Base-by-base conservation (phyloP, 2,113 vertebrate species). In the Cinclus mexicanus region DNA sequence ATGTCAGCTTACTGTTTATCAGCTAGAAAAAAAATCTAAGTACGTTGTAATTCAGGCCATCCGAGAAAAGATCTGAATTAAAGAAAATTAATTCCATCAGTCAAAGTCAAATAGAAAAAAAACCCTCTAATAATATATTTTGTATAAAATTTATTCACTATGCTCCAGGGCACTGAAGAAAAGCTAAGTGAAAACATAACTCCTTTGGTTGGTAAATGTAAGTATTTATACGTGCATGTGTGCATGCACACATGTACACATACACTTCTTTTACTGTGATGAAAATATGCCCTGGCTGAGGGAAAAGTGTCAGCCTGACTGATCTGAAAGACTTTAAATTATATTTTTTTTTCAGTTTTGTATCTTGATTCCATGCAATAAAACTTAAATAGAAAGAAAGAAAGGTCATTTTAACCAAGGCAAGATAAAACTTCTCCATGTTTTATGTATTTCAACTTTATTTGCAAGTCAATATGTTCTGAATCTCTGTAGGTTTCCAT, bases 381-480 rank as follows among this genome's bases (percentile, higher is more conserved):
- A 85, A 95, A 79, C 61, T 60, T 76, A 65, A 83, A 88, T 14
- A 61, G 37, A 61, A 63, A 71, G 69, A 53, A 71, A 41, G 21
- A 53, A 94, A 82, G 52, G 94, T 91, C 59, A 33, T 94, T 95
- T 80, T 87, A 72, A 91, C 33, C 26, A 91, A 72, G 39, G 63
- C 82, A 83, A 59, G 33, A 83, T 84, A 95, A 91, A 80, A 23
- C 39, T 94, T 72, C 57, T 69, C 55, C 24, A 71, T 93, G 93
- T 85, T 94, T 93, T 95, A 94, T 91, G 78, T 79, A 96, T 94
- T 94, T 85, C 78, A 88, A 72, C 50, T 82, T 91, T 93, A 93
- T 95, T 94, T 95, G 89, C 90, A 97, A 96, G 78, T 96, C 91
- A 96, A 94, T 91, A 76, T 11, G 24, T 89, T 97, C 68, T 80